Base-by-base conservation (phyloP, 2,113 vertebrate species). In the Columba janthina region DNA sequence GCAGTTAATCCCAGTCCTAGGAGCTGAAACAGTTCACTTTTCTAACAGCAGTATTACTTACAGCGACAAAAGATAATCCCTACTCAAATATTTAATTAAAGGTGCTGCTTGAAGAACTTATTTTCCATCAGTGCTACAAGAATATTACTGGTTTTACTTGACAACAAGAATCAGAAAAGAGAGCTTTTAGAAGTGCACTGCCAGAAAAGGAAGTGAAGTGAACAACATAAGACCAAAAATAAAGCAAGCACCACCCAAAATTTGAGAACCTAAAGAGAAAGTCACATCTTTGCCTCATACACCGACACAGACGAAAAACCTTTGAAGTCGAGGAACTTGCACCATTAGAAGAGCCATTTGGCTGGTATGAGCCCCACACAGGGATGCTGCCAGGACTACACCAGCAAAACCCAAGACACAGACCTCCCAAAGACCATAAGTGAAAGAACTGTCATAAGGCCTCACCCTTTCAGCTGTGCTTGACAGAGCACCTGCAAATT, bases 1-100 rank as follows among this genome's bases (percentile, higher is more conserved):
- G 28, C 58, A 88, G 26, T 38, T 90, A 93, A 91, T 73, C 69
- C 42, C 64, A 80, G 64, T 62, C 42, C 67, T 22, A 83, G 32
- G 20, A 82, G 46, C 56, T 79, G 72, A 81, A 91, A 93, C 46
- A 80, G 60, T 88, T 91, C 75, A 48, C 89, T 89, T 83, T 88
- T 58, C 51, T 60, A 91, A 90, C 11, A 90, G 67, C 64, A 51
- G 50, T 34, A 85, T 79, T 91, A 91, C 40, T 89, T 15, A 36
- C 51, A 89, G 42, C 62, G 62, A 82, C 81, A 91, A 83, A 95
- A 83, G 34, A 85, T 53, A 90, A 93, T 71, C 93, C 71, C 88
- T 32, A 80, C 0, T 0, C 75, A 95, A 91, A 90, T 80, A 88
- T 51, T 95, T 88, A 89, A 93, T 73, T 94, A 74, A 73, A 90